phyloP scores from a whole-genome alignment of 2,113 vertebrate genomes.

The Hoplias malabaricus region DNA sequence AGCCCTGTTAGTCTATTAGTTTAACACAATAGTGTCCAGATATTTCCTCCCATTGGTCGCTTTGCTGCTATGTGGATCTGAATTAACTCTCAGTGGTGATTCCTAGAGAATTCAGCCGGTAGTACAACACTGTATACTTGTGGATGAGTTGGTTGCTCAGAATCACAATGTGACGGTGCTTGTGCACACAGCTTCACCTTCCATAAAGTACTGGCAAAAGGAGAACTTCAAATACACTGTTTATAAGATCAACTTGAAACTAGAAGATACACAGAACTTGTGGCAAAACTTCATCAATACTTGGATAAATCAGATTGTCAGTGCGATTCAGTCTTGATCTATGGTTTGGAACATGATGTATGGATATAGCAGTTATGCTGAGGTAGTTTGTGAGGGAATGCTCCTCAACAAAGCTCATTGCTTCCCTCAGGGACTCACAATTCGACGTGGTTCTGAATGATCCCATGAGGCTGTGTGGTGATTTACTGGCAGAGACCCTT shows the following conservation, averaged over 20 bases:
- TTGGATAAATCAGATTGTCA: constrained; percentile 33
- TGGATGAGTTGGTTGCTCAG: constrained; percentile 66
- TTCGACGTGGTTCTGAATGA: constrained; percentile 64
- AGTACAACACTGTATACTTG: constrained; percentile 75
- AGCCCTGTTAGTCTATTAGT: not conserved
- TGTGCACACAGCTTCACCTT: constrained; percentile 60
- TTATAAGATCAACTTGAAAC: constrained; percentile 26
- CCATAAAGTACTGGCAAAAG: constrained; percentile 57
- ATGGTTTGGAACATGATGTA: not conserved
- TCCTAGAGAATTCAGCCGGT: constrained; percentile 79
- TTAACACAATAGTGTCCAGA: no score
- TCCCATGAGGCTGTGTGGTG: constrained; percentile 54
- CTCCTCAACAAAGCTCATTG: constrained; percentile 54
- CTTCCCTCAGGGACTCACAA: constrained; percentile 53
- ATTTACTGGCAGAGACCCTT: constrained; percentile 65
- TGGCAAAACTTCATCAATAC: constrained; percentile 13
- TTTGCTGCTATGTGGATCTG: constrained; percentile 1
- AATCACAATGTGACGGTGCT: constrained; percentile 73
- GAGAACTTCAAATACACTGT: constrained; percentile 35
- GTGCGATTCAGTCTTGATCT: not conserved
- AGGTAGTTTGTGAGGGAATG: constrained; percentile 50
- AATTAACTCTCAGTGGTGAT: constrained; percentile 62
- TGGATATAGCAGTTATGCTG: not conserved
- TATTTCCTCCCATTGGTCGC: not conserved
- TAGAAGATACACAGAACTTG: not conserved